These are phyloP conservation scores for Leptura quadrifasciata DNA, from an alignment of 2,888 invertebrate genomes.

Conservation along the genomic window DNA sequence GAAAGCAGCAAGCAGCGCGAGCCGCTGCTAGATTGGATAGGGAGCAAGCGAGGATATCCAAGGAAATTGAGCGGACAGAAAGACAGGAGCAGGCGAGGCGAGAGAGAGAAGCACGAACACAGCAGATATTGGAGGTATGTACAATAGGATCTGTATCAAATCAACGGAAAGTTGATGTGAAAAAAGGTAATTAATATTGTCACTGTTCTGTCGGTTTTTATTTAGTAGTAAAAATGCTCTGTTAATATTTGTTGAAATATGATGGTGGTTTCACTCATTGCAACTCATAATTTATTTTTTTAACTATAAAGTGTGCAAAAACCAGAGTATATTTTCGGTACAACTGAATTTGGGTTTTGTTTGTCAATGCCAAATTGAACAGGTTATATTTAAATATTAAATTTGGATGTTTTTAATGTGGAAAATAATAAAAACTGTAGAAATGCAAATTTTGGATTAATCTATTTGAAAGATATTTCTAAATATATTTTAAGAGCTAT, in stretches of 20 bases:
- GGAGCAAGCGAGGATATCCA: conserved; percentile 80
- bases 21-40: conserved; percentile 86
- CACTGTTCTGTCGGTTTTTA: conserved; percentile 6
- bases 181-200: conserved; percentile 19
- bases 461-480: no score
- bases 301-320: no score
- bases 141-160: not conserved
- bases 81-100: conserved; percentile 88
- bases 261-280: no score
- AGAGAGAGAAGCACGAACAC: conserved; percentile 87
- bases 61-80: conserved; percentile 87
- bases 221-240: not conserved
- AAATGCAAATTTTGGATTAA: no score
- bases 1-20: conserved; percentile 82
- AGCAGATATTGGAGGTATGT: conserved; percentile 90
- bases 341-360: not conserved
- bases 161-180: not conserved
- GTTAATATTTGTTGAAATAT: no score
- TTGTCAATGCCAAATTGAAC: conserved; percentile 5
- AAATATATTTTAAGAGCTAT: no score
- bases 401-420: no score
- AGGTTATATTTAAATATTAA: no score
- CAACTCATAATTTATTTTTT: no score
- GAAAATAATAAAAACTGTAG: no score
- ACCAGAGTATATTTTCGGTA: not conserved